Percentiles rank a stretch among this genome's conserved stretches.
These are phyloP conservation scores for Phaetusa simplex DNA, from an alignment of 2,113 vertebrate species.

Conservation along the genomic window DNA sequence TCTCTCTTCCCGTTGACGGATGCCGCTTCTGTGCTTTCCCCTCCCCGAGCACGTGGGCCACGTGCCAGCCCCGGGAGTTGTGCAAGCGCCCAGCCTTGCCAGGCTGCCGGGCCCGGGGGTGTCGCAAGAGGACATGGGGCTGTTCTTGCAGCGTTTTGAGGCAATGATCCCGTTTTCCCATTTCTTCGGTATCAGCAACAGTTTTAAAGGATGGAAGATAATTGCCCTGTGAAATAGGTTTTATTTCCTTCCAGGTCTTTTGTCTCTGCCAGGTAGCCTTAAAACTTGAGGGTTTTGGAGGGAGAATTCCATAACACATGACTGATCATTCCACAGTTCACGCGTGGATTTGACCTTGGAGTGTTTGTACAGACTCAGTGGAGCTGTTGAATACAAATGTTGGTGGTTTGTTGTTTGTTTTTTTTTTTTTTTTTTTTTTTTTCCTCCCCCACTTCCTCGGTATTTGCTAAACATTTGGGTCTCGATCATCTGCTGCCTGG, in stretches of 20 bases:
- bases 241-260: slow-evolving; percentile 11
- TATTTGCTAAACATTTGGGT: slow-evolving; percentile 24
- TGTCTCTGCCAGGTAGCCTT: background rate
- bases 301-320: slow-evolving; percentile 1
- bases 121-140: slow-evolving; percentile 18
- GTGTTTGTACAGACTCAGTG: slow-evolving; percentile 8
- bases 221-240: slow-evolving; percentile 15
- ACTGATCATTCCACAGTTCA: background rate
- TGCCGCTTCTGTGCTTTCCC: background rate
- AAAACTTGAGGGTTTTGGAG: slow-evolving; percentile 6
- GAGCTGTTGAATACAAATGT: slow-evolving; percentile 19
- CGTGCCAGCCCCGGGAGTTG: background rate
- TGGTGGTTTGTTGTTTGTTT: background rate
- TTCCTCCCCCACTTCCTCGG: background rate
- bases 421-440: background rate
- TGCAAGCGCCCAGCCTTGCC: background rate
- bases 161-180: background rate
- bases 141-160: background rate
- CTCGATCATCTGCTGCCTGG: background rate
- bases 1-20: background rate
- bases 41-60: background rate
- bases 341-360: background rate
- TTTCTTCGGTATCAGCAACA: background rate
- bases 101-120: background rate
- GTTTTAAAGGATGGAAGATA: background rate